These are phyloP conservation scores for Echiichthys vipera DNA, from an alignment of 2,797 vertebrate genomes.

Conservation along the genomic window DNA sequence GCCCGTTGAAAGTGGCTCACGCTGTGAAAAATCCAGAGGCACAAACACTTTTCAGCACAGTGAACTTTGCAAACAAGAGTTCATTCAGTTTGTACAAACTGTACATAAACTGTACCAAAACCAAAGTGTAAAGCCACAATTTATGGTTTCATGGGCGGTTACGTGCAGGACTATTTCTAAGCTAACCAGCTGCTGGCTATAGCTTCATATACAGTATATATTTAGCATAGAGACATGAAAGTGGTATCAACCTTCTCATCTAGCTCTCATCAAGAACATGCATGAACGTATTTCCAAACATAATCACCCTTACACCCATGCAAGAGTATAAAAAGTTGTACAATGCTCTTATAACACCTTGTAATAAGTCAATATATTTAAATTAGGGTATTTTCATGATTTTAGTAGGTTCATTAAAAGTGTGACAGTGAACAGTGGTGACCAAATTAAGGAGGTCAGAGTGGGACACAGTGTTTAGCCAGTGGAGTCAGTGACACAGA, in stretches of 20 bases:
- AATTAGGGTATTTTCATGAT: not conserved
- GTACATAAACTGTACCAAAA: not conserved
- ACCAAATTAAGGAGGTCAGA: conserved; percentile 66
- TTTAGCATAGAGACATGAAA: not conserved
- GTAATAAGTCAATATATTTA: not conserved
- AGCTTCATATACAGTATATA: too few species aligned
- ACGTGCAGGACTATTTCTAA: not conserved
- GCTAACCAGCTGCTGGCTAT: not conserved
- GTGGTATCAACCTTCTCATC: not conserved
- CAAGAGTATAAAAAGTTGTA: not conserved
- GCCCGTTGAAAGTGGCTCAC: not conserved
- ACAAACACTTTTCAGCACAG: not conserved
- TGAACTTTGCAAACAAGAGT: not conserved
- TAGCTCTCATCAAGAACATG: not conserved
- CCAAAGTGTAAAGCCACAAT: not conserved
- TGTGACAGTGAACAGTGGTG: conserved; percentile 12
- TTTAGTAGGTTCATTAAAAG: not conserved
- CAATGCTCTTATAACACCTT: not conserved
- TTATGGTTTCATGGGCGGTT: not conserved
- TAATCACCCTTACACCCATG: not conserved
- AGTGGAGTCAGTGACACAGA: conserved; percentile 68
- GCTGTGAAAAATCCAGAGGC: not conserved
- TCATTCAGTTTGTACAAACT: not conserved
- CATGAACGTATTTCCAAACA: not conserved
- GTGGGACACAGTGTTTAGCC: conserved; percentile 63